Percentiles rank a stretch among this genome's conserved stretches.
Conservation (phyloP, 2,113 vertebrate species). For the Sinocyclocheilus anshuiensis region DNA sequence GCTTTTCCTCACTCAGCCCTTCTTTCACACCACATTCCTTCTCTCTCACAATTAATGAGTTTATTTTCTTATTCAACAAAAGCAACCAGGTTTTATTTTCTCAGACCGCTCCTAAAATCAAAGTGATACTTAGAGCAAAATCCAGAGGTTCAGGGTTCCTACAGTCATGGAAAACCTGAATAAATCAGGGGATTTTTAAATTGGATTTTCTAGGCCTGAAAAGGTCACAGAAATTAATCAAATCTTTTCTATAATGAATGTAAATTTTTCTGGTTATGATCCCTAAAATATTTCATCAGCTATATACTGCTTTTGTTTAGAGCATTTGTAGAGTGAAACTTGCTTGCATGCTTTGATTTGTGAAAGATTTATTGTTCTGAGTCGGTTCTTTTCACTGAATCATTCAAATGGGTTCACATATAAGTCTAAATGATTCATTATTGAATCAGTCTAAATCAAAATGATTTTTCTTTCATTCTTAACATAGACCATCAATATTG, state of each 20-base stretch:
- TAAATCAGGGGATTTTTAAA: too few species aligned
- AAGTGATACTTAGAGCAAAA: background rate
- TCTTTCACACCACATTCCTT: background rate
- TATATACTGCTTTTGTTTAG: background rate
- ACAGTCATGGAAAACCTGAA: background rate
- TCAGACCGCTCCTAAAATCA: constrained; percentile 12
- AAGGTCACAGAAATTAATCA: too few species aligned
- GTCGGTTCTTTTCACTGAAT: background rate
- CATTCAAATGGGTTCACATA: background rate
- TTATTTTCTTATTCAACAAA: constrained; percentile 25
- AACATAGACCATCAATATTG: too few species aligned
- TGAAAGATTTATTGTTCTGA: background rate
- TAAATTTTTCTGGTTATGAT: too few species aligned
- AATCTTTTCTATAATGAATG: too few species aligned
- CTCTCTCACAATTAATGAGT: constrained; percentile 9
- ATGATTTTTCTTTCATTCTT: too few species aligned
- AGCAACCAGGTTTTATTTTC: background rate
- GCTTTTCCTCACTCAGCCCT: constrained; percentile 26
- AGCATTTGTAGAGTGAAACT: background rate
- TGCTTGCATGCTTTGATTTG: background rate
- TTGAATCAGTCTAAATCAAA: too few species aligned
- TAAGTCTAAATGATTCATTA: background rate
- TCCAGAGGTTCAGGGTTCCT: background rate
- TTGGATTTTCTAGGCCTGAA: too few species aligned
- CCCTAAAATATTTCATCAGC: too few species aligned